Conservation (phyloP, 2,113 vertebrate genomes). For the Psettodes erumei region DNA sequence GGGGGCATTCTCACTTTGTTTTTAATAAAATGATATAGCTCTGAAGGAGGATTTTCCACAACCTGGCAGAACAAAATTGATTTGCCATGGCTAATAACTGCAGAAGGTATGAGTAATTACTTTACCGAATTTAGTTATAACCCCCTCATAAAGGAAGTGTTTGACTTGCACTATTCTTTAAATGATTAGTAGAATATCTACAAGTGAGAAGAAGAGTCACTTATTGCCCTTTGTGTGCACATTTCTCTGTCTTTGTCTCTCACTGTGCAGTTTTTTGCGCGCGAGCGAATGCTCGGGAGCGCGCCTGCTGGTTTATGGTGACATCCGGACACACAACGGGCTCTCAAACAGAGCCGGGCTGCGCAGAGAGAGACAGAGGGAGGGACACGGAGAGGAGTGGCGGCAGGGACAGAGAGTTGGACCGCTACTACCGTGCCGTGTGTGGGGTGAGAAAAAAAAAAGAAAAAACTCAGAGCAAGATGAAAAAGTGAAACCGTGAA, state of each 20-base stretch:
- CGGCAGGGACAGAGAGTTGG: slow-evolving; percentile 18
- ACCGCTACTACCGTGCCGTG: background rate
- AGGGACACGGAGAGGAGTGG: background rate
- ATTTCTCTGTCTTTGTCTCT: slow-evolving; percentile 37
- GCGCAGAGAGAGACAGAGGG: slow-evolving; percentile 4
- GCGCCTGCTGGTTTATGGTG: slow-evolving; percentile 24
- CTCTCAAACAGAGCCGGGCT: slow-evolving; percentile 8
- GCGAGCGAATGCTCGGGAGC: slow-evolving; percentile 29
- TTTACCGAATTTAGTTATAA: background rate
- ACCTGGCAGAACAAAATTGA: background rate
- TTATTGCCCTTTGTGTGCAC: background rate
- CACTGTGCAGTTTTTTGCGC: background rate
- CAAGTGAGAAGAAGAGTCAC: background rate
- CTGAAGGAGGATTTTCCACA: background rate
- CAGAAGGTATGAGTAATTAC: background rate
- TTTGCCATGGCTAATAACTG: background rate
- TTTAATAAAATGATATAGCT: background rate
- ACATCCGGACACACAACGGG: slow-evolving; percentile 5
- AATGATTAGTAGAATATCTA: too few species aligned
- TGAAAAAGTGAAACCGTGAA: slow-evolving; percentile 39
- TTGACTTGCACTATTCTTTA: background rate
- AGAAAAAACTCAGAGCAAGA: background rate
- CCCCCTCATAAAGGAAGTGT: background rate
- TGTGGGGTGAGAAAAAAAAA: background rate
- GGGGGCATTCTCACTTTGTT: too few species aligned